Base-by-base conservation (phyloP, 2,113 vertebrate species). In the Pagrus major region DNA sequence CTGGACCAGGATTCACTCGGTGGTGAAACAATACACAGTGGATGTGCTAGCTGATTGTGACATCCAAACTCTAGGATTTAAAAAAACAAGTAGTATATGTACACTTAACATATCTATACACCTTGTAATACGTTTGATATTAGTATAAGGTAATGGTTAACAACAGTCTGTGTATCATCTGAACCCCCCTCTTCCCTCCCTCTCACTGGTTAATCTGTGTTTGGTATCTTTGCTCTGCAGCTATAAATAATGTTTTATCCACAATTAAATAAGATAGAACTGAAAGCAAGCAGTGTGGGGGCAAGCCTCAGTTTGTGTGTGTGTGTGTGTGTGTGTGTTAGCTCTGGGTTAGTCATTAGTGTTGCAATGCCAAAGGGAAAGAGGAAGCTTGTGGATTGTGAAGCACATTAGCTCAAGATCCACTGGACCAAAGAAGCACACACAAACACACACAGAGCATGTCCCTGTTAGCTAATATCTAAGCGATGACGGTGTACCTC, bases 351-450 rank as follows among this genome's bases (percentile, higher is more conserved):
- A 89, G 75, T 82, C 78, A 88, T 89, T 89, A 90, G 78, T 37
- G 65, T 52, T 70, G 58, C 55, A 47, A 78, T 51, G 78, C 63
- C 76, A 27, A 76, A 82, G 79, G 80, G 72, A 66, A 83, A 74
- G 75, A 85, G 44, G 56, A 88, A 83, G 84, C 61, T 29, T 52
- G 72, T 79, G 72, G 78, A 86, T 88, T 46, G 74, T 81, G 76
- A 85, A 91, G 71, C 71, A 81, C 83, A 85, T 90, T 90, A 91
- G 82, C 79, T 60, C 39, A 80, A 86, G 72, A 87, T 82, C 58
- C 21, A 8, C 61, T 81, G 69, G 78, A 87, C 74, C 78, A 81
- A 64, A 81, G 37, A n/a, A 37, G n/a, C 54, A 60, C 11, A 44
- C 39, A 63, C 41, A 49, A 42, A 61, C 25, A 35, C 64, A 58